phyloP scores from a whole-genome alignment of 2,797 vertebrate genomes.

The Ptychadena robeensis region DNA sequence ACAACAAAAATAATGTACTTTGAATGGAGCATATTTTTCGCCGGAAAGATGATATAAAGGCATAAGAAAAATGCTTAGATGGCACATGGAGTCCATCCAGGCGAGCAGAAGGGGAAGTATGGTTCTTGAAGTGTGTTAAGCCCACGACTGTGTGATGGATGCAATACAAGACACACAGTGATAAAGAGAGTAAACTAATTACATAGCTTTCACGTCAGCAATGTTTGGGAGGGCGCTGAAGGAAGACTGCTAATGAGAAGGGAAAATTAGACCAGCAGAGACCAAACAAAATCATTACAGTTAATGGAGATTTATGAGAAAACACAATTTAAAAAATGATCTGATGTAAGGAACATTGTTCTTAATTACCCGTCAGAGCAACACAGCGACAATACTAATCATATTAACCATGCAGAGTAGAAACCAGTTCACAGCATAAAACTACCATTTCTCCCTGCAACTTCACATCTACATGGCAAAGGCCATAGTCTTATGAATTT shows the following conservation, averaged over 20 bases:
- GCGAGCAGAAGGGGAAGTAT: conserved; percentile 17
- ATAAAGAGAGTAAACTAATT: conserved; percentile 59
- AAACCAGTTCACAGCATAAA: conserved; percentile 27
- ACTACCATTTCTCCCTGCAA: conserved; percentile 11
- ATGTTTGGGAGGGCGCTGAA: conserved; percentile 46
- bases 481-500: not conserved
- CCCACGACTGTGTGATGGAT: conserved; percentile 47
- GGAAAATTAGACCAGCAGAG: conserved; percentile 31
- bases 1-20: conserved; percentile 31
- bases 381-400: conserved; percentile 59
- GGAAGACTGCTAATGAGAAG: conserved; percentile 48
- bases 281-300: conserved; percentile 51
- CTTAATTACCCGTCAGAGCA: conserved; percentile 59
- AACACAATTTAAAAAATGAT: conserved; percentile 62
- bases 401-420: conserved; percentile 31
- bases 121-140: conserved; percentile 32
- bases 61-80: conserved; percentile 34
- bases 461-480: not conserved
- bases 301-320: conserved; percentile 62
- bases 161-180: conserved; percentile 45
- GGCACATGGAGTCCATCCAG: conserved; percentile 25
- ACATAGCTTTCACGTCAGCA: conserved; percentile 52
- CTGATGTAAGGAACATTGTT: conserved; percentile 58
- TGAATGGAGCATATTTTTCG: conserved; percentile 30
- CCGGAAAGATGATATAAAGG: conserved; percentile 5